phyloP scores from a whole-genome alignment of 2,888 invertebrate genomes.

The Callyntrura sp. region DNA sequence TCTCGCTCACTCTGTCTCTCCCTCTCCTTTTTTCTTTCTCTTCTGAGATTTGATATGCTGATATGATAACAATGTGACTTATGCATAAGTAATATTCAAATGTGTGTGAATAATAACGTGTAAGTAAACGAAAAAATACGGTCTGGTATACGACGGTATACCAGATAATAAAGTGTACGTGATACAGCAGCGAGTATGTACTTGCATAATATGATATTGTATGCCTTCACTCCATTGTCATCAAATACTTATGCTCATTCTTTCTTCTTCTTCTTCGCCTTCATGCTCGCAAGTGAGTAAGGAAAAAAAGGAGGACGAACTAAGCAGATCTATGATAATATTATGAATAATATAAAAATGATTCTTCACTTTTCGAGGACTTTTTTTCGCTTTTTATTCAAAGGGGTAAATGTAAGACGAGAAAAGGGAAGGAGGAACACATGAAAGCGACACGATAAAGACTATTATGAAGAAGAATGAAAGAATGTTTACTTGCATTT shows the following conservation, averaged over 20 bases:
- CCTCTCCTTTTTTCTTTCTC: constrained; percentile 42
- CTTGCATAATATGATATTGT: background rate
- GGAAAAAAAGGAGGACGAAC: constrained; percentile 17
- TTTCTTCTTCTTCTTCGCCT: constrained; percentile 4
- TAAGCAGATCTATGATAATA: constrained; percentile 60
- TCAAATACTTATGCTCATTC: constrained; percentile 16
- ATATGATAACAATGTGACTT: constrained; percentile 77
- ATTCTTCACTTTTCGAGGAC: constrained; percentile 11
- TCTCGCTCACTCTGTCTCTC: constrained; percentile 44
- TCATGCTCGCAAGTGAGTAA: background rate
- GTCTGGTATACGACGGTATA: background rate
- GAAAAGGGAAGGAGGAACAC: constrained; percentile 16
- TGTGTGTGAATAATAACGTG: constrained; percentile 60
- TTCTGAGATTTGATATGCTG: constrained; percentile 75
- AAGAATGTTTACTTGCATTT: constrained; percentile 66
- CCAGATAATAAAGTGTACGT: constrained; percentile 16
- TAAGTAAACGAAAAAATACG: constrained; percentile 42
- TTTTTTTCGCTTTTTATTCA: constrained; percentile 27
- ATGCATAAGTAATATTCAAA: constrained; percentile 75
- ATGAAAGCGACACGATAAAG: constrained; percentile 30
- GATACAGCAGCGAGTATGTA: background rate
- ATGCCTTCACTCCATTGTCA: constrained; percentile 27
- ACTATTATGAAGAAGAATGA: constrained; percentile 61
- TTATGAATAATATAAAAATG: constrained; percentile 68
- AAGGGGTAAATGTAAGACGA: constrained; percentile 28